Evolutionary conservation across 2,888 invertebrate species (phyloP).

Genomic region (Argyra leucocephala): DNA sequence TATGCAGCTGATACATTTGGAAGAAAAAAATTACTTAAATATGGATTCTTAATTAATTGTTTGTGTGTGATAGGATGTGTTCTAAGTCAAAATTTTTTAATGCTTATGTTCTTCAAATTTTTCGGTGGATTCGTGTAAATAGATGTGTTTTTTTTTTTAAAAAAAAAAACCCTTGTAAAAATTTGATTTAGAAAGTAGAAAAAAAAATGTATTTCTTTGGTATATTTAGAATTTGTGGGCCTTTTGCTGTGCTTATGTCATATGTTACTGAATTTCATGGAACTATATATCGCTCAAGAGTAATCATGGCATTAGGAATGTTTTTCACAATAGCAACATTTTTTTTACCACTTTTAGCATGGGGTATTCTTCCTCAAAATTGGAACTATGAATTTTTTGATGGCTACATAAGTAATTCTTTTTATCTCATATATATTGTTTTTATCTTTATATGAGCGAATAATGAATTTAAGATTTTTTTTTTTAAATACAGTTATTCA

Average conservation of each 20-base stretch:
- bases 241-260: conserved; percentile 61
- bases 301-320: conserved; percentile 57
- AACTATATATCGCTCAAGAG: conserved; percentile 52
- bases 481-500: conserved; percentile 44
- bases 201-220: neutral
- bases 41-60: conserved; percentile 56
- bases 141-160: neutral
- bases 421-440: neutral
- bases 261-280: conserved; percentile 67
- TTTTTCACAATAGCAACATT: conserved; percentile 56
- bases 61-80: conserved; percentile 55
- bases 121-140: conserved; percentile 67
- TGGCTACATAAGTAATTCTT: conserved; percentile 36
- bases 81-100: conserved; percentile 55
- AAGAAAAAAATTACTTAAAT: conserved; percentile 55
- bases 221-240: conserved; percentile 52
- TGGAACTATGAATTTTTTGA: conserved; percentile 46
- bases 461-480: too few species aligned
- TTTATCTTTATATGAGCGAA: too few species aligned
- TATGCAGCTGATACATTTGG: conserved; percentile 66
- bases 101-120: conserved; percentile 62
- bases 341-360: conserved; percentile 59
- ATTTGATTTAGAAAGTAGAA: too few species aligned
- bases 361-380: conserved; percentile 56
- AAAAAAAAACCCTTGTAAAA: too few species aligned